Base-by-base conservation (phyloP, 2,113 vertebrate genomes). In the Corvus cornix region DNA sequence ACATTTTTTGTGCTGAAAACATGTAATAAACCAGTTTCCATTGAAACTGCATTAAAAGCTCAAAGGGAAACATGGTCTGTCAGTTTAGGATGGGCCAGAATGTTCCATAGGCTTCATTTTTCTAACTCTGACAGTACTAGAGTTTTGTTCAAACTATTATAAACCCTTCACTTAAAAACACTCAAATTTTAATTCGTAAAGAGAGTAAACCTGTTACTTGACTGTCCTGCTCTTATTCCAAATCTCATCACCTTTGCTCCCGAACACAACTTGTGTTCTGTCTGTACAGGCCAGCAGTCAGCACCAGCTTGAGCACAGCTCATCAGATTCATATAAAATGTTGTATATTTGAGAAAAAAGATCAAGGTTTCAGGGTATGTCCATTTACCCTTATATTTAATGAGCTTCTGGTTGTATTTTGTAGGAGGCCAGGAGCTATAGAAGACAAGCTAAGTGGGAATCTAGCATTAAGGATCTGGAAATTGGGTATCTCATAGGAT, bases 11-110 rank as follows among this genome's bases (percentile, higher is more conserved):
- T n/a, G 64, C 68, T 35, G 49, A 74, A 93, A 92, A 78, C 13
- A 11, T 24, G 79, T 46, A 64, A 90, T 67, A 62, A 73, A 95
- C 22, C 63, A 88, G 75, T 97, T 96, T 97, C 96, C 91, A 63
- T 1, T 80, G 87, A 97, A 96, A 96, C 81, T 46, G 8, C 6
- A 39, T 48, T 79, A 88, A 56, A 90, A 91, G 53, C 35, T 62
- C 70, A 72, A 70, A 56, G 74, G 28, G 27, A 43, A 72, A 83
- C 39, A 30, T 2, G 6, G 27, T 49, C 44, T 69, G 28, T 28
- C 37, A 7, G 51, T 30, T 68, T 15, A 74, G 53, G 51, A 83
- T 9, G 62, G 49, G 39, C 28, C 73, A 56, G 10, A 37, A 39
- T 13, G 23, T 43, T 82, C 70, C 68, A 43, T 0, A 48, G 16